Conservation (phyloP, 2,797 vertebrate genomes). For the Sciurus vulgaris region DNA sequence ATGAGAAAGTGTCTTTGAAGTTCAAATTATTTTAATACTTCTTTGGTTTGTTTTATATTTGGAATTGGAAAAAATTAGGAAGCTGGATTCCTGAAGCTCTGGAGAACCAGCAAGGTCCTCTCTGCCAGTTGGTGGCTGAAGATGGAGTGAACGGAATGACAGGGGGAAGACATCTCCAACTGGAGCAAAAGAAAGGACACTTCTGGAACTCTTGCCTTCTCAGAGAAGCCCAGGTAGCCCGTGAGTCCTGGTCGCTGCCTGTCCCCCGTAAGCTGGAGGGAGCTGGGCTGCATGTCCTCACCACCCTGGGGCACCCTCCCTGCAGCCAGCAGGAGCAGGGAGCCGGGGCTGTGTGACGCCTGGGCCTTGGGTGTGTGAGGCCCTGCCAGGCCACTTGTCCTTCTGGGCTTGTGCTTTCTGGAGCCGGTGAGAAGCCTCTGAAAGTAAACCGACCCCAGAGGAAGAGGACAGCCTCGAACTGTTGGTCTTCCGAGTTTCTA, state of each 20-base stretch:
- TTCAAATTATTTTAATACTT: slow-evolving; percentile 74
- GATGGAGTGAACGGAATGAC: neutral
- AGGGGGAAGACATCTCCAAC: slow-evolving; percentile 47
- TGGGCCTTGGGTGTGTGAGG: neutral
- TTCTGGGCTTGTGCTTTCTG: neutral
- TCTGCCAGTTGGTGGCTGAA: slow-evolving; percentile 58
- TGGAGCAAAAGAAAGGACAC: slow-evolving; percentile 40
- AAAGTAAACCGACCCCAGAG: slow-evolving; percentile 37
- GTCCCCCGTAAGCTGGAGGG: neutral
- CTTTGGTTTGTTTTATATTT: slow-evolving; percentile 81
- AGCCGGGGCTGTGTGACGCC: neutral
- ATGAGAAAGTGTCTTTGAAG: slow-evolving; percentile 82
- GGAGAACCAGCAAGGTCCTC: slow-evolving; percentile 1
- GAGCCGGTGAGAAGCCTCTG: slow-evolving; percentile 4
- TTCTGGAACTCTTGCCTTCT: slow-evolving; percentile 2
- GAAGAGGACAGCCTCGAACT: neutral
- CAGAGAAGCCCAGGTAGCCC: neutral
- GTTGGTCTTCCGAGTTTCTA: neutral
- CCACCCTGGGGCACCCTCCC: neutral
- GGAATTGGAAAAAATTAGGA: slow-evolving; percentile 63
- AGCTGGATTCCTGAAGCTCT: slow-evolving; percentile 60
- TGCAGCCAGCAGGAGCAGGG: neutral
- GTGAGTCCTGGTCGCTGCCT: neutral
- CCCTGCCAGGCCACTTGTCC: neutral
- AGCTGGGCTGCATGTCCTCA: neutral